Conservation (phyloP, 2,888 invertebrate genomes). For the Hydroisotoma schaefferi region DNA sequence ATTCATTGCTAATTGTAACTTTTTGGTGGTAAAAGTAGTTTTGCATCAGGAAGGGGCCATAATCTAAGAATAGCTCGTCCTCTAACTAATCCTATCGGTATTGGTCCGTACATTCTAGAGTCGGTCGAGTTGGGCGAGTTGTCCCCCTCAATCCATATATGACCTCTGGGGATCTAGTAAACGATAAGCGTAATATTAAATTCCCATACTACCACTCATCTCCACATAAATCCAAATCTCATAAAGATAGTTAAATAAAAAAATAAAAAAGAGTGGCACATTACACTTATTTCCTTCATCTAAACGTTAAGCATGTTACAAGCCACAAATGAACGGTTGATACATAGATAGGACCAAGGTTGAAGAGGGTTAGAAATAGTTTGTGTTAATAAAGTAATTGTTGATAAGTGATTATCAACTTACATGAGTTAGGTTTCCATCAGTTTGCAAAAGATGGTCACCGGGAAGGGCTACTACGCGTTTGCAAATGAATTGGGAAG, state of each 20-base stretch:
- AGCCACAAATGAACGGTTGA: too few species aligned
- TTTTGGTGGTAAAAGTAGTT: conserved; percentile 18
- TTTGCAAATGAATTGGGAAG: conserved; percentile 78
- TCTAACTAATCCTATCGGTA: conserved; percentile 77
- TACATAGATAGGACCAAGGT: too few species aligned
- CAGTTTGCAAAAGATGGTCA: conserved; percentile 59
- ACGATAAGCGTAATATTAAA: too few species aligned
- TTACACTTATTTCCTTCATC: too few species aligned
- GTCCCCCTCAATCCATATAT: conserved; percentile 91
- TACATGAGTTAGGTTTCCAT: conserved; percentile 47
- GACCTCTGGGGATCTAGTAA: conserved; percentile 63
- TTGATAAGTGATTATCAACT: conserved; percentile 11
- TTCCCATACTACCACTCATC: too few species aligned
- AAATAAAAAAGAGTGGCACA: too few species aligned
- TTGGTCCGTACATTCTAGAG: conserved; percentile 80
- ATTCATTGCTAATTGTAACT: not conserved
- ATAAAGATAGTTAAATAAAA: too few species aligned
- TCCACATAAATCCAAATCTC: too few species aligned
- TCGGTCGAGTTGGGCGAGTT: conserved; percentile 80
- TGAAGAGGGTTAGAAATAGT: too few species aligned
- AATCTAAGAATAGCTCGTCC: conserved; percentile 77
- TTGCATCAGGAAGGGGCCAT: conserved; percentile 60
- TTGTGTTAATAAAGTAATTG: too few species aligned
- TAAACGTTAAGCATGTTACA: too few species aligned
- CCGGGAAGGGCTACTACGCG: conserved; percentile 70